phyloP scores from a whole-genome alignment of 2,113 vertebrate genomes.

The Halichoerus grypus region DNA sequence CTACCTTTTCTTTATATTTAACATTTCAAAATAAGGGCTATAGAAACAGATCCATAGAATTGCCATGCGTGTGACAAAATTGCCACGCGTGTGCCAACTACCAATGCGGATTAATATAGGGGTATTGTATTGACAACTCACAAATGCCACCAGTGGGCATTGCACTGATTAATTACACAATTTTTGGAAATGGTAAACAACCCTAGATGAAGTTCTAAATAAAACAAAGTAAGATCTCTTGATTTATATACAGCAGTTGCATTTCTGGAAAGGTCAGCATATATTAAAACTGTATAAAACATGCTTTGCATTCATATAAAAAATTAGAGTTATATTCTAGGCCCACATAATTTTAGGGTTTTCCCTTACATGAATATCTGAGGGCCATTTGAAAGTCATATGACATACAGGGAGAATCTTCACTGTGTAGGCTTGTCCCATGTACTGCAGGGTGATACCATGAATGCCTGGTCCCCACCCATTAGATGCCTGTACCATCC shows the following conservation, averaged over 20 bases:
- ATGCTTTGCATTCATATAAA: not conserved
- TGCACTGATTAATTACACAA: not conserved
- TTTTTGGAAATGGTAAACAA: not conserved
- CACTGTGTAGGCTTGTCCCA: not conserved
- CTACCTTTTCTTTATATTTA: not conserved
- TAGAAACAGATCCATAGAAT: constrained; percentile 8
- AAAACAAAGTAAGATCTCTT: constrained; percentile 21
- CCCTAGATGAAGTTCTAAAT: not conserved
- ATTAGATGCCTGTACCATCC: not conserved
- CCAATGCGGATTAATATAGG: not conserved
- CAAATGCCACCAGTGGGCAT: not conserved
- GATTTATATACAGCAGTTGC: not conserved
- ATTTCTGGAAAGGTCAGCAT: not conserved
- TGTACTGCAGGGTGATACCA: not conserved
- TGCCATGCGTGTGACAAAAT: not conserved
- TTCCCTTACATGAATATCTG: not conserved
- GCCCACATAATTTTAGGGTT: not conserved
- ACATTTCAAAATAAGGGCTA: not conserved
- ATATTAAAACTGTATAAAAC: not conserved
- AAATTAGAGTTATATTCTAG: not conserved
- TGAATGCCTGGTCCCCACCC: not conserved
- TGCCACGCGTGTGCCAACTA: not conserved
- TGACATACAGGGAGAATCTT: not conserved
- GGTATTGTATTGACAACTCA: not conserved
- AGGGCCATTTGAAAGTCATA: not conserved